Evolutionary conservation across 2,113 vertebrate genomes (phyloP), one percentile per base, ranked within the genome.

Genomic region (Casuarius casuarius): DNA sequence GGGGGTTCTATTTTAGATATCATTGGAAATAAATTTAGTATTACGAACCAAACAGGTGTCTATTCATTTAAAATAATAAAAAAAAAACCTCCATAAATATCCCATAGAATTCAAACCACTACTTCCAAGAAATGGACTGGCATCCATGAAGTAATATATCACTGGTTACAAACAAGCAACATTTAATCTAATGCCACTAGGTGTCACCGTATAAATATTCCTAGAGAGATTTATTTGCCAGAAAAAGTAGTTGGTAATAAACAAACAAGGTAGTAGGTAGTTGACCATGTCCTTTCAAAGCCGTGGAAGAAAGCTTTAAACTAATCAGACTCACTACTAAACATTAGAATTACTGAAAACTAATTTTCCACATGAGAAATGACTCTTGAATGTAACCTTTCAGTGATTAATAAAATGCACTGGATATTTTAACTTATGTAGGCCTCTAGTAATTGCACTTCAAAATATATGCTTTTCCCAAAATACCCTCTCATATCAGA

Each of bases 151-250:
- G 13, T 48, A 65, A 73, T 70, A 5, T 3, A 54, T 63, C 21
- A 26, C n/a, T 71, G 40, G 26, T 28, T 82, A 71, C n/a, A 46
- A 48, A 31, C 19, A 70, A 83, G 40, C 10, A 93, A 48, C 7
- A 73, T 93, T 93, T 89, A 87, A 92, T 83, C 89, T 73, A 94
- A 82, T 73, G 18, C 95, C 91, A 96, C 95, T 96, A 97, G 96
- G 63, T 97, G 95, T 97, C 96, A 97, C 89, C 87, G 84, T 87
- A 15, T 89, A 97, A 97, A 86, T 96, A 97, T 67, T 78, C 59
- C 84, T 91, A 40, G 91, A 70, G 20, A 81, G 35, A 59, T 89
- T 81, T 88, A 61, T 85, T 28, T 66, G 31, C 38, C 79, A 87
- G 51, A 52, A 90, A 91, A 88, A 42, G 5, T 35, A 51, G 16